These are phyloP conservation scores for Pseudomugil tenellus DNA, from an alignment of 2,797 vertebrate species.

Conservation along the genomic window DNA sequence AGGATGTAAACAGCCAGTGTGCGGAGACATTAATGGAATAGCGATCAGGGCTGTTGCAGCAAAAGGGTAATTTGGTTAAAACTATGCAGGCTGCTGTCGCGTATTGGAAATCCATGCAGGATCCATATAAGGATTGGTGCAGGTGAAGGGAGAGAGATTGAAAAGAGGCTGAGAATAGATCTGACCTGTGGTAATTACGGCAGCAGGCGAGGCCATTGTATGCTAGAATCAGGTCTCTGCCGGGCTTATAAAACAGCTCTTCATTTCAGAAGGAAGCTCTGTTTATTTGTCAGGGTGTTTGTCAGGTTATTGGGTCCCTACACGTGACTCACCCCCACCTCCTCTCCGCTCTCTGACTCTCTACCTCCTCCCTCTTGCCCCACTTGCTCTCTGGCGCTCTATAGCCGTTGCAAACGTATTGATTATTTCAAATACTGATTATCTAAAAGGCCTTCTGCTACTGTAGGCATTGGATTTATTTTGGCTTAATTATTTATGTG, in stretches of 20 bases:
- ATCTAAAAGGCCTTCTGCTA: slow-evolving; percentile 90
- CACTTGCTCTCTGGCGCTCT: slow-evolving; percentile 61
- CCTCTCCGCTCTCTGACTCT: slow-evolving; percentile 19
- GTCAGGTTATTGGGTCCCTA: slow-evolving; percentile 74
- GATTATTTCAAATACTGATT: slow-evolving; percentile 89
- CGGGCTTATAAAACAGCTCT: slow-evolving; percentile 80
- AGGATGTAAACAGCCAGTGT: slow-evolving; percentile 52
- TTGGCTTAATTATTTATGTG: slow-evolving; percentile 89
- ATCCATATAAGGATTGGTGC: slow-evolving; percentile 69
- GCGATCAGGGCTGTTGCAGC: slow-evolving; percentile 40
- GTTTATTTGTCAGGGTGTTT: slow-evolving; percentile 69
- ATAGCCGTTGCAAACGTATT: slow-evolving; percentile 82
- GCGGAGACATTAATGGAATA: slow-evolving; percentile 56
- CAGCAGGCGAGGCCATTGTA: slow-evolving; percentile 37
- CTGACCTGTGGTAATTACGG: slow-evolving; percentile 63
- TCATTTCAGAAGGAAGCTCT: slow-evolving; percentile 83
- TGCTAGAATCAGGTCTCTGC: slow-evolving; percentile 56
- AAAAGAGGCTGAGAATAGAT: slow-evolving; percentile 69
- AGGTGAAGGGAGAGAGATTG: slow-evolving; percentile 50
- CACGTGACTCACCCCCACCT: slow-evolving; percentile 56
- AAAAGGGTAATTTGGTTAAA: slow-evolving; percentile 63
- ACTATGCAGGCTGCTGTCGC: slow-evolving; percentile 39
- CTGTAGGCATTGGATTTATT: slow-evolving; percentile 88
- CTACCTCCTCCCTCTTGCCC: slow-evolving; percentile 25
- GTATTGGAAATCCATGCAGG: slow-evolving; percentile 62